Base-by-base conservation (phyloP, 2,113 vertebrate genomes). In the Gasterosteus aculeatus region DNA sequence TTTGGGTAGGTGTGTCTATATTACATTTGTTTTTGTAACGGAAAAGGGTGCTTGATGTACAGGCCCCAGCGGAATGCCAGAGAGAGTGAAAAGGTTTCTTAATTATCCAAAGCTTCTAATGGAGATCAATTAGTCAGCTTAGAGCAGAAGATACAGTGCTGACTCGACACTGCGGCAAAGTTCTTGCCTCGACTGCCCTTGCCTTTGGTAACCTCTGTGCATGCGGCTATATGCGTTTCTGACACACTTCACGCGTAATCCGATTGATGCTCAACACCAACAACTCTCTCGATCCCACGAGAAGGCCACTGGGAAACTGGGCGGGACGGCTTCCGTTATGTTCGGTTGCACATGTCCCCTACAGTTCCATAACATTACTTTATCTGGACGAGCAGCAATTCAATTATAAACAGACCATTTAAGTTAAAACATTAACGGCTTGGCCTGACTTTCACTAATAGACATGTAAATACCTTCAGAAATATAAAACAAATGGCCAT, bases 51-150 rank as follows among this genome's bases (percentile, higher is more conserved):
- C 61, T 75, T 60, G 69, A 49, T 22, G 14, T 69, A 33, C 15
- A 63, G 41, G 9, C 38, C 1, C 29, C 33, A 46, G 80, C 70
- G 73, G 81, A 72, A 82, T 82, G 72, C 18, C 61, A 42, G 15
- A 3, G 22, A 72, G 41, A 74, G 78, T 69, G 53, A 77, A 87
- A 82, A 72, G 14, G 46, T 71, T 83, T 58, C 26, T 68, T 35
- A 73, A 75, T 87, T 62, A 80, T 60, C 69, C 59, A 88, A 88
- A 93, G 88, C 90, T 75, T 54, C 83, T 91, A 85, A 92, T 71
- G 69, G 80, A 89, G 90, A 89, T 93, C 81, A 92, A 90, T 92
- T 89, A 92, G 81, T 66, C 80, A 73, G 81, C 83, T 90, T 87
- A 87, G 44, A 49, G 42, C 39, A 54, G 53, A 72, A 76, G 70